These are phyloP conservation scores for Bibio marci DNA, from an alignment of 2,888 invertebrate species.

Conservation along the genomic window DNA sequence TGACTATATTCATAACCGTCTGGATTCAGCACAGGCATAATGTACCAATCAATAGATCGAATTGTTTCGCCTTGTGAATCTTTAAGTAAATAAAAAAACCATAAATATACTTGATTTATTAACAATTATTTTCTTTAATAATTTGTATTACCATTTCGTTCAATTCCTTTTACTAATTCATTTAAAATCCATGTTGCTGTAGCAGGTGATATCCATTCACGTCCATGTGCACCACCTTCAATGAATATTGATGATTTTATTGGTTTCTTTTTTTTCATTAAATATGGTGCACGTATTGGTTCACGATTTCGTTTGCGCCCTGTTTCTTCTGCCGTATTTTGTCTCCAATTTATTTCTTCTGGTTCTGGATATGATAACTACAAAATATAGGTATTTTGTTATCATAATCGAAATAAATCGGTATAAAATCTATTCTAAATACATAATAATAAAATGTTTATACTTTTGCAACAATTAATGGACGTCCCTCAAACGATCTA, in stretches of 20 bases:
- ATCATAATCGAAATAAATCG: conserved; percentile 17
- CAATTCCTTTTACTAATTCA: conserved; percentile 44
- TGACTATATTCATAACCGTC: conserved; percentile 64
- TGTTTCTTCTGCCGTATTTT: too few relatives aligned
- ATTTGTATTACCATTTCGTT: conserved; percentile 32
- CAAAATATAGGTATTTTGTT: conserved; percentile 11
- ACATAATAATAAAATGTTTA: too few relatives aligned
- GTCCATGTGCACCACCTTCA: conserved; percentile 58
- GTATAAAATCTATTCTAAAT: conserved; percentile 18
- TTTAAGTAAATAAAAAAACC: conserved; percentile 5
- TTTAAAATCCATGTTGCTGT: conserved; percentile 55
- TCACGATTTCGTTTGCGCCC: not conserved
- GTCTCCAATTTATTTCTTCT: too few relatives aligned
- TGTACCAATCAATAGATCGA: conserved; percentile 51
- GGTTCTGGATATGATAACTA: not conserved
- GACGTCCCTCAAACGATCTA: conserved; percentile 51
- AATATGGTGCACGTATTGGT: not conserved
- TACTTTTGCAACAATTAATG: conserved; percentile 53
- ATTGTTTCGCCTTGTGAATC: conserved; percentile 29
- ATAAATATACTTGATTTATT: too few relatives aligned
- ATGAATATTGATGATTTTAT: conserved; percentile 62
- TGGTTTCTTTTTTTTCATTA: conserved; percentile 30
- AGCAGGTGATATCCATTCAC: conserved; percentile 70
- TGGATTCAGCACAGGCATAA: conserved; percentile 59
- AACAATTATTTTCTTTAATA: too few relatives aligned